Conservation (phyloP, 2,113 vertebrate species). For the Ascaphus truei region DNA sequence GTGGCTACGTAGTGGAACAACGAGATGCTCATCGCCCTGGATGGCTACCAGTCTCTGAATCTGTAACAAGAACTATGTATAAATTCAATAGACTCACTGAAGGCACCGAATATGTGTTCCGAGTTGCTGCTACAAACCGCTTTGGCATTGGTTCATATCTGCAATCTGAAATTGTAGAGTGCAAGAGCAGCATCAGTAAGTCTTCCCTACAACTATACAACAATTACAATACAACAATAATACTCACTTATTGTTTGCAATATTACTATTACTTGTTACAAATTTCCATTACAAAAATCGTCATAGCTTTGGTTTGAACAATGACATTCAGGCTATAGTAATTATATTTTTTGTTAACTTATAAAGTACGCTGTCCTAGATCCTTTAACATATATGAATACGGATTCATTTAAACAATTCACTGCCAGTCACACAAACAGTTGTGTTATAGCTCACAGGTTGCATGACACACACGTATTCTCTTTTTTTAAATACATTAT, state of each 20-base stretch:
- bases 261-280: too few species aligned
- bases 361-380: neutral
- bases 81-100: constrained; percentile 88
- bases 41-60: constrained; percentile 90
- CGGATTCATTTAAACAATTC: neutral
- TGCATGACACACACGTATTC: too few species aligned
- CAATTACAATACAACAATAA: too few species aligned
- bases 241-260: too few species aligned
- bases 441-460: too few species aligned
- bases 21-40: constrained; percentile 94
- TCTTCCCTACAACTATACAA: constrained; percentile 41
- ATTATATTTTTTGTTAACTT: neutral
- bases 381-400: neutral
- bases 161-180: constrained; percentile 87
- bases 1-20: constrained; percentile 89
- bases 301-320: too few species aligned
- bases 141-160: constrained; percentile 93
- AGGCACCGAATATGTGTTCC: constrained; percentile 93
- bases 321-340: too few species aligned
- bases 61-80: constrained; percentile 84
- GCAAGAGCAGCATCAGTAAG: constrained; percentile 91
- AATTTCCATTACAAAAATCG: too few species aligned
- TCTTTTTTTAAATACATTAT: neutral
- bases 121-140: constrained; percentile 87
- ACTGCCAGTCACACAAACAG: neutral